Conservation (phyloP, 2,113 vertebrate species). For the Bufo gargarizans region DNA sequence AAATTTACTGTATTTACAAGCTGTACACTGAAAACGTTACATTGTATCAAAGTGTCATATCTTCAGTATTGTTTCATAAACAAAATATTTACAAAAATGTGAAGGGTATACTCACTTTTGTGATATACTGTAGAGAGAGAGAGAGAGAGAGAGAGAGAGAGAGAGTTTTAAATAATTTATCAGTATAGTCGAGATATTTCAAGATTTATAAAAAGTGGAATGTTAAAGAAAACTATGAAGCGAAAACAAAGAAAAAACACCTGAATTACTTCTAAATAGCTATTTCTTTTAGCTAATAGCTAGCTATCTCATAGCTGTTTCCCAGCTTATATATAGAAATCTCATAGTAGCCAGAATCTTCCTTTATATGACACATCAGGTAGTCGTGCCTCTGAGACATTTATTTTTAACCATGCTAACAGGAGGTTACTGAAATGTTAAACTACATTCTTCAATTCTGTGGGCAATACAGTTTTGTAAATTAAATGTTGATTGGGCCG, state of each 20-base stretch:
- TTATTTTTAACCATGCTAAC: conserved; percentile 48
- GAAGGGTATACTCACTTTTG: too few species aligned
- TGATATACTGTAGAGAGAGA: too few species aligned
- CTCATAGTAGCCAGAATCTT: conserved; percentile 49
- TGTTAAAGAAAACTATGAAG: not conserved
- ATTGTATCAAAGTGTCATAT: too few species aligned
- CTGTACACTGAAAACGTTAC: too few species aligned
- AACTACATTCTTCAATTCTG: conserved; percentile 41
- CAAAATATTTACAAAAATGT: too few species aligned
- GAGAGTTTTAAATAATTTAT: not conserved
- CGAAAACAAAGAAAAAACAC: not conserved
- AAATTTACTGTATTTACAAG: too few species aligned
- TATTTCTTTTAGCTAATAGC: conserved; percentile 30
- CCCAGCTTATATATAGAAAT: conserved; percentile 36
- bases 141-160: too few species aligned
- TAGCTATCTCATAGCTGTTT: conserved; percentile 17
- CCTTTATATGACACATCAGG: conserved; percentile 49
- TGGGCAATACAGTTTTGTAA: conserved; percentile 47
- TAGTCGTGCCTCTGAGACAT: conserved; percentile 29
- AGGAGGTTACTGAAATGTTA: conserved; percentile 51
- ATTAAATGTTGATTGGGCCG: conserved; percentile 49
- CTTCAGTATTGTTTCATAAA: too few species aligned
- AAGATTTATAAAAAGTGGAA: conserved; percentile 12
- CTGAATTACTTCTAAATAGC: conserved; percentile 32
- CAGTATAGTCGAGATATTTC: not conserved